Percentiles rank a stretch among this genome's conserved stretches.
phyloP scores from a whole-genome alignment of 2,113 vertebrate genomes.

The Mystacornis crossleyi region DNA sequence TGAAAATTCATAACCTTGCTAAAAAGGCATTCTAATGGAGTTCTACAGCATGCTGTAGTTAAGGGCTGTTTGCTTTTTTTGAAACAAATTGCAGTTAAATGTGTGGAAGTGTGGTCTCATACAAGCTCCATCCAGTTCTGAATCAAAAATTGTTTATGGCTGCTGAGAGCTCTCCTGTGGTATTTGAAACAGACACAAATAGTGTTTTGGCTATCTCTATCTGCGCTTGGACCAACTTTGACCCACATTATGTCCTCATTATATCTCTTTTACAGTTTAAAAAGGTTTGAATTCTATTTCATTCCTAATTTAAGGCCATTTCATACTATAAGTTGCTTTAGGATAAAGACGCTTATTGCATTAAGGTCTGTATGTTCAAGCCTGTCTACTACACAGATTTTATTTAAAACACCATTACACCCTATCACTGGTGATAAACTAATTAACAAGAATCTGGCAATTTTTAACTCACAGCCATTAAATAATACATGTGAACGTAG shows the following conservation, averaged over 20 bases:
- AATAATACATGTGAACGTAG: neutral
- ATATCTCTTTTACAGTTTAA: neutral
- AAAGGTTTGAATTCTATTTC: neutral
- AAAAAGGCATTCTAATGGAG: constrained; percentile 10
- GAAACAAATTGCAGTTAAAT: constrained; percentile 19
- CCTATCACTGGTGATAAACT: neutral
- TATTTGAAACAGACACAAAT: neutral
- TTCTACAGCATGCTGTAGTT: neutral
- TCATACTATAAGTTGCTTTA: neutral
- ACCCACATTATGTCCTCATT: neutral
- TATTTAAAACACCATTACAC: neutral
- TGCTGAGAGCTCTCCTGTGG: neutral
- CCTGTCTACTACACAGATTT: neutral
- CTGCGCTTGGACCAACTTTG: neutral
- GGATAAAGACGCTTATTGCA: neutral
- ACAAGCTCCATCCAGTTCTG: neutral
- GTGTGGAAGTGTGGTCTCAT: neutral
- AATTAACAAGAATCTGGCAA: neutral
- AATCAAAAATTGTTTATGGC: neutral
- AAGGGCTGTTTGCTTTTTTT: constrained; percentile 12
- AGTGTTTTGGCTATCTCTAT: neutral
- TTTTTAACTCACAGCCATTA: neutral
- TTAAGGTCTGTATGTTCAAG: neutral
- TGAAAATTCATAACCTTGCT: constrained; percentile 54
- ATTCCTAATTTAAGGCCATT: neutral